Base-by-base conservation (phyloP, 1,140 invertebrate genomes). In the Oncopodura yosiiana region DNA sequence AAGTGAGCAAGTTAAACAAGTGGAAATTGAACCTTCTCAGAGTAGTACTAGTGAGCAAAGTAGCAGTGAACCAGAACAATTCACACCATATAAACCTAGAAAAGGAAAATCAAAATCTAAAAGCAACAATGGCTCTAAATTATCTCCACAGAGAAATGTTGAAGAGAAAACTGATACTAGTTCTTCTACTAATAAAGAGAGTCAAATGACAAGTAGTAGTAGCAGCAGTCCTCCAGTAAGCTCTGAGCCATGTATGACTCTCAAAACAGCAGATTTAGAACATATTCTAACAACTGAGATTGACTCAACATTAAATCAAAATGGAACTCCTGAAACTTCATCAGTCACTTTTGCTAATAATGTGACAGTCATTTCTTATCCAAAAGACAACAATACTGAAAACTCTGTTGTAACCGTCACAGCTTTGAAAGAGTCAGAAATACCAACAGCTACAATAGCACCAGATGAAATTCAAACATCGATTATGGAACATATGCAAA, bases 201-300 rank as follows among this genome's bases (percentile, higher is more conserved):
- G 6, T 12, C 11, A 11, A 41, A 41, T 5, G 18, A 19, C 11
- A 49, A 29, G 46, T 34, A 23, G 23, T 3, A 12, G 34, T 24
- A 34, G 18, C n/a, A 36, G 14, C 9, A 37, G 42, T 48, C 32
- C 45, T n/a, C 26, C 26, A 34, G 43, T 36, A 37, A 38, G 32
- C n/a, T 32, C 46, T 26, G 46, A 50, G 48, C 54, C 54, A 3
- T 38, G 39, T 23, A n/a, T 56, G 8, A 56, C 54, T 14, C 48
- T 49, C 32, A 39, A 46, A n/a, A 39, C 41, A 11, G 27, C 46
- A 21, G 54, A 56, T 32, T 50, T 56, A 48, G 54, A 56, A 45
- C 23, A 38, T 16, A 12, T 56, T n/a, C 38, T 56, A n/a, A 34
- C 39, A 9, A 34, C 18, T 32, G 54, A 50, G 36, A 32, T 56